These are phyloP conservation scores for Atlantisia rogersi DNA, from an alignment of 2,113 vertebrate genomes.

Conservation along the genomic window DNA sequence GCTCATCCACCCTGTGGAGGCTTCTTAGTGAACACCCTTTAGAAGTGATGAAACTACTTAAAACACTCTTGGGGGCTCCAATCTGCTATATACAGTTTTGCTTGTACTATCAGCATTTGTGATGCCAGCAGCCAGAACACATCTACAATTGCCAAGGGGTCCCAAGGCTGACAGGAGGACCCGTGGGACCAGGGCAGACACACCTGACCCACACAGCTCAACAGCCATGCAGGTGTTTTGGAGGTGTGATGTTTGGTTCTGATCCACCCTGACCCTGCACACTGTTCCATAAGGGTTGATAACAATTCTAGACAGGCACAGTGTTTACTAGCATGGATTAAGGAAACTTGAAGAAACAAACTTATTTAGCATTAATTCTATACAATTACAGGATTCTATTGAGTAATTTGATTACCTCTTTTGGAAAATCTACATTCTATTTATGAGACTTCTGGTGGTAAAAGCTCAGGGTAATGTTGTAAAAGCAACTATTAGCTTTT, in stretches of 20 bases:
- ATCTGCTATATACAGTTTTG: not conserved
- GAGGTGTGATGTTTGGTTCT: not conserved
- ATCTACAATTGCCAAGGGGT: not conserved
- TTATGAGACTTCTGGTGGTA: not conserved
- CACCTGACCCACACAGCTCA: not conserved
- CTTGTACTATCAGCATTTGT: not conserved
- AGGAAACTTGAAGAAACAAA: not conserved
- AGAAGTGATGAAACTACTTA: not conserved
- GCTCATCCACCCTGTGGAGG: not conserved
- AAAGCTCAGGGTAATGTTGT: not conserved
- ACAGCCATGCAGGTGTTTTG: not conserved
- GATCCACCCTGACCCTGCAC: not conserved
- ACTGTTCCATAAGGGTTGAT: not conserved
- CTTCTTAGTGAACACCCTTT: not conserved
- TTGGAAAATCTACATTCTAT: not conserved
- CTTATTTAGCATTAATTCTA: not conserved
- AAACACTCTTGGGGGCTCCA: not conserved
- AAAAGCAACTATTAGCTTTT: not conserved
- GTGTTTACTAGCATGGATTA: not conserved
- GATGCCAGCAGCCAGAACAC: not conserved
- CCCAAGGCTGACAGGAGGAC: too few relatives aligned
- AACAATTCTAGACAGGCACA: not conserved
- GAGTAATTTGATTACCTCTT: not conserved
- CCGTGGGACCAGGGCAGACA: accelerated
- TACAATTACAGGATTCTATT: not conserved